Evolutionary conservation across 2,113 vertebrate genomes (phyloP).

Genomic region (Ameiurus melas): DNA sequence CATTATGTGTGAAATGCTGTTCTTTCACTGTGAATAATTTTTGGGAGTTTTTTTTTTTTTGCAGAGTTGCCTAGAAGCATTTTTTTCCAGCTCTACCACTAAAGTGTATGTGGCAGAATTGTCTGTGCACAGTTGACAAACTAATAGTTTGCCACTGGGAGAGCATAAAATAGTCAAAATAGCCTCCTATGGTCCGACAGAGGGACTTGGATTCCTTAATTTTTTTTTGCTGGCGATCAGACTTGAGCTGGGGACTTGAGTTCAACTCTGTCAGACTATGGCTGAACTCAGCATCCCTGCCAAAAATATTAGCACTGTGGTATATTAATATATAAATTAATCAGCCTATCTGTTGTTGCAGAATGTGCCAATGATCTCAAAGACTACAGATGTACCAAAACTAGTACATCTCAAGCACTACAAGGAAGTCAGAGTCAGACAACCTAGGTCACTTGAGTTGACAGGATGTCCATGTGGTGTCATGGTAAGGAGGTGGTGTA

Average conservation of each 20-base stretch:
- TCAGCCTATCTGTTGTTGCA: neutral
- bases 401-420: neutral
- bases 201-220: neutral
- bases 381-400: neutral
- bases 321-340: neutral
- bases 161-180: neutral
- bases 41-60: neutral
- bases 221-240: neutral
- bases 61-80: neutral
- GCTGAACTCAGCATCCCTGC: neutral
- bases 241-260: too few relatives aligned
- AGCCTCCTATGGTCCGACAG: neutral
- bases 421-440: neutral
- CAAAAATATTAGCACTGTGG: neutral
- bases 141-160: neutral
- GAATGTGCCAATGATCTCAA: neutral
- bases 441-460: neutral
- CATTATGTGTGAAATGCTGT: neutral
- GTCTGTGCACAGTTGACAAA: neutral
- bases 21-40: neutral
- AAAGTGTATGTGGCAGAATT: neutral
- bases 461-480: neutral
- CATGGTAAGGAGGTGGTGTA: neutral
- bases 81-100: neutral
- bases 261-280: neutral